Percentiles rank a stretch among this genome's conserved stretches.
Evolutionary conservation across 1,140 invertebrate genomes (phyloP).

Genomic region (Patella vulgata): DNA sequence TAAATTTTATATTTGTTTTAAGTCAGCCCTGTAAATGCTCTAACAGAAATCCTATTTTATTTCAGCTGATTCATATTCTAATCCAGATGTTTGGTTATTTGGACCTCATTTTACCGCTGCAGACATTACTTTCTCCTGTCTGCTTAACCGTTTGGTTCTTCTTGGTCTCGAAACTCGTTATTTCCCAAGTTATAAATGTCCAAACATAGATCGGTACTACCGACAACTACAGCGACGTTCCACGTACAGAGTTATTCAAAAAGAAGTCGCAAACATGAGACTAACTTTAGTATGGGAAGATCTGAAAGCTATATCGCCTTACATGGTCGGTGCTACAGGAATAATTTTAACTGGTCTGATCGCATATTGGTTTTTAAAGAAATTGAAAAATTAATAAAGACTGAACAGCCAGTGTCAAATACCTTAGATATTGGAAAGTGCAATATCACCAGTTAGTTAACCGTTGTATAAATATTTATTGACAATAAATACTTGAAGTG

Average conservation of each 20-base stretch:
- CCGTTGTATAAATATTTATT: too few species aligned
- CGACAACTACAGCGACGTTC: slow-evolving; percentile 72
- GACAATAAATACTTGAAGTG: too few species aligned
- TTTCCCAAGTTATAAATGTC: slow-evolving; percentile 73
- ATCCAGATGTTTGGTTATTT: slow-evolving; percentile 75
- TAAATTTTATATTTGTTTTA: too few species aligned
- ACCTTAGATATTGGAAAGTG: too few species aligned
- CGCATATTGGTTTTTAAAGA: slow-evolving; percentile 29
- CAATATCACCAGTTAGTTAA: too few species aligned
- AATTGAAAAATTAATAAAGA: too few species aligned
- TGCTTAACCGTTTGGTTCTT: slow-evolving; percentile 76
- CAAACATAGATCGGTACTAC: slow-evolving; percentile 75
- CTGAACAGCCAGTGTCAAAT: too few species aligned
- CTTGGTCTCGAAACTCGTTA: slow-evolving; percentile 77
- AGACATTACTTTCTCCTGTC: slow-evolving; percentile 77
- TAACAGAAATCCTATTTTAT: too few species aligned
- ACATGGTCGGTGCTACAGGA: slow-evolving; percentile 28
- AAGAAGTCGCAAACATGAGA: slow-evolving; percentile 39
- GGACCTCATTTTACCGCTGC: slow-evolving; percentile 77
- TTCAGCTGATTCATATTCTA: too few species aligned
- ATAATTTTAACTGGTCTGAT: slow-evolving; percentile 24
- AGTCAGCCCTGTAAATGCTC: too few species aligned
- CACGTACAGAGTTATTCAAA: slow-evolving; percentile 69
- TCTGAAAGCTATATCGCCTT: slow-evolving; percentile 40
- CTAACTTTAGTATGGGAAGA: slow-evolving; percentile 46